These are phyloP conservation scores for Notechis scutatus DNA, from an alignment of 2,113 vertebrate genomes.

Conservation along the genomic window DNA sequence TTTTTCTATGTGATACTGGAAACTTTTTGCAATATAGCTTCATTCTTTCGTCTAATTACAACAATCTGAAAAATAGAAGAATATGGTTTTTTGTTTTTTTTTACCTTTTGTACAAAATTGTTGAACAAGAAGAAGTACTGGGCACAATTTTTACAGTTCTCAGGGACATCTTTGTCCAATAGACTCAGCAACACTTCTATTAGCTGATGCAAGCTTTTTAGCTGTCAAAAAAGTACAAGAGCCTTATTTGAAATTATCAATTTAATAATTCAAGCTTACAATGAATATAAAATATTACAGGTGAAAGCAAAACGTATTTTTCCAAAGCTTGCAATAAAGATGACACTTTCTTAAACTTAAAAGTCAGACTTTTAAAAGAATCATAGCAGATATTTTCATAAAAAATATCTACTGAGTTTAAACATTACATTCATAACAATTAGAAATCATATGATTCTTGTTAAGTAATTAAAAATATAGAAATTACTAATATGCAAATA, in stretches of 20 bases:
- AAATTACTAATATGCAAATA: neutral
- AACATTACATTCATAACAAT: neutral
- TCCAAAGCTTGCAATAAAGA: neutral
- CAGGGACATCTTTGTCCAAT: slow-evolving; percentile 95
- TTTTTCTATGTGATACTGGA: neutral
- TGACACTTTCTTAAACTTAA: neutral
- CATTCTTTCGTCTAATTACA: neutral
- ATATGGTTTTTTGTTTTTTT: neutral
- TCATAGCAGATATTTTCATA: neutral
- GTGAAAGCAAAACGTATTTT: neutral
- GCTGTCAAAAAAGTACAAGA: slow-evolving; percentile 58
- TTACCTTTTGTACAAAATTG: slow-evolving; percentile 95
- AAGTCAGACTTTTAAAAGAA: neutral
- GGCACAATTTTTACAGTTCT: slow-evolving; percentile 97
- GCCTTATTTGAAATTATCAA: neutral
- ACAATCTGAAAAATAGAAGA: neutral
- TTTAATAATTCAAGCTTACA: neutral
- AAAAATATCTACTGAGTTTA: neutral
- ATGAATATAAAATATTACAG: neutral
- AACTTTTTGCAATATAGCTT: neutral
- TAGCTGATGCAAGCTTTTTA: slow-evolving; percentile 82
- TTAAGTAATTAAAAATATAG: neutral
- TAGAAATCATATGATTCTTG: neutral
- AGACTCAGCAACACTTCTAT: slow-evolving; percentile 87
- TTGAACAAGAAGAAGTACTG: slow-evolving; percentile 98